A percentile compares a stretch with the other conserved stretches of the same genome.
Conservation (phyloP, 2,113 vertebrate species). For the Xiphias gladius region DNA sequence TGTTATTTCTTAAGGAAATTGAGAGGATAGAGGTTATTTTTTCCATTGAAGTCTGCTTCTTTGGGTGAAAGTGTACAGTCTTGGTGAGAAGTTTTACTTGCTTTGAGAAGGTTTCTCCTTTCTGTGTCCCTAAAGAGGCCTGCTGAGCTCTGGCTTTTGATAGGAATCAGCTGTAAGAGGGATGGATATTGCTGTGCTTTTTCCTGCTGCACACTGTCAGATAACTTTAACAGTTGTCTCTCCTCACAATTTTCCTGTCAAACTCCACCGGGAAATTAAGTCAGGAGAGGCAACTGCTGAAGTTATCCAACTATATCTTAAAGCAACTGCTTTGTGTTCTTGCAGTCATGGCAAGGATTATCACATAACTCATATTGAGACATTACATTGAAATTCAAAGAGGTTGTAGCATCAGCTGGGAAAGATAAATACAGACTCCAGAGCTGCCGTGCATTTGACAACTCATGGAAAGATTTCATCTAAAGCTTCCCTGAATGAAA, state of each 20-base stretch:
- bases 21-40: conserved; percentile 35
- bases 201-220: conserved; percentile 56
- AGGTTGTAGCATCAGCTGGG: conserved; percentile 47
- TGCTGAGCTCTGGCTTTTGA: conserved; percentile 51
- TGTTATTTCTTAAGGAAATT: conserved; percentile 62
- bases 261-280: conserved; percentile 76
- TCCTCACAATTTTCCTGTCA: conserved; percentile 53
- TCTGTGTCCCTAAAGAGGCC: conserved; percentile 49
- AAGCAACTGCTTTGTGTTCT: conserved; percentile 44
- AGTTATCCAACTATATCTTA: conserved; percentile 60
- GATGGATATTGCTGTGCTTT: conserved; percentile 52
- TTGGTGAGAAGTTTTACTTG: conserved; percentile 25
- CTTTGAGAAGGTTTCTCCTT: conserved; percentile 51
- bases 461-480: conserved; percentile 51
- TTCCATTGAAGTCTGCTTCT: conserved; percentile 27
- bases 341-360: conserved; percentile 45
- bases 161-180: conserved; percentile 69
- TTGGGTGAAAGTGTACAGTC: conserved; percentile 27
- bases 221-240: conserved; percentile 71
- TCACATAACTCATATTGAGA: conserved; percentile 46
- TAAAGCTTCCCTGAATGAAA: conserved; percentile 37
- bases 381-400: conserved; percentile 38
- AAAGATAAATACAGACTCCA: conserved; percentile 50
- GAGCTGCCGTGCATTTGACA: conserved; percentile 42
- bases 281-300: conserved; percentile 58